Conservation (phyloP, 2,113 vertebrate genomes). For the Himantopus leucocephalus region DNA sequence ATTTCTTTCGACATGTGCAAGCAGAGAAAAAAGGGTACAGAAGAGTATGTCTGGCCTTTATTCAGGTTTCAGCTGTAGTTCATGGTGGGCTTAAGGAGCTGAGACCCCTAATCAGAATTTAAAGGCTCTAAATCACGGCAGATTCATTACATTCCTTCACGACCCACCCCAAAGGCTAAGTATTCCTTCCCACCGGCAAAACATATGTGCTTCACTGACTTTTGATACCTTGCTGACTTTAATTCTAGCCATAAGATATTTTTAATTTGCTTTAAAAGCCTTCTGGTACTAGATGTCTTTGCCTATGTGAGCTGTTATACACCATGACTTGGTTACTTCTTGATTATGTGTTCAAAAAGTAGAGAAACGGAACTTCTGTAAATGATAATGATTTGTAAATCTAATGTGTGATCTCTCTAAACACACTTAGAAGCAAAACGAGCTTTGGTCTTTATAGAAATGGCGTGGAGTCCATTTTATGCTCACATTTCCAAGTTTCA, state of each 20-base stretch:
- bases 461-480: not conserved
- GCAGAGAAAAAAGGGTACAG: constrained; percentile 19
- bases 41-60: constrained; percentile 4
- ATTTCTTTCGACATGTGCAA: constrained; percentile 21
- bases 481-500: not conserved
- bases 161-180: not conserved
- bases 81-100: not conserved
- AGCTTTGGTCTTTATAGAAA: not conserved
- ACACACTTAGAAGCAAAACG: not conserved
- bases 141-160: not conserved
- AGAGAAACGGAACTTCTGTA: not conserved
- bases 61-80: constrained; percentile 9
- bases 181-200: not conserved
- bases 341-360: not conserved
- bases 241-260: not conserved
- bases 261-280: not conserved
- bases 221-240: not conserved
- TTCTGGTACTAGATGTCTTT: not conserved
- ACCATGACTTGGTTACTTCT: not conserved
- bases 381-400: not conserved
- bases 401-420: not conserved
- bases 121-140: not conserved
- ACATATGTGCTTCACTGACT: not conserved
- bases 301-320: not conserved
- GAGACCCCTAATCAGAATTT: not conserved